Evolutionary conservation across 2,888 invertebrate species (phyloP).

Genomic region (Hybos culiciformis): DNA sequence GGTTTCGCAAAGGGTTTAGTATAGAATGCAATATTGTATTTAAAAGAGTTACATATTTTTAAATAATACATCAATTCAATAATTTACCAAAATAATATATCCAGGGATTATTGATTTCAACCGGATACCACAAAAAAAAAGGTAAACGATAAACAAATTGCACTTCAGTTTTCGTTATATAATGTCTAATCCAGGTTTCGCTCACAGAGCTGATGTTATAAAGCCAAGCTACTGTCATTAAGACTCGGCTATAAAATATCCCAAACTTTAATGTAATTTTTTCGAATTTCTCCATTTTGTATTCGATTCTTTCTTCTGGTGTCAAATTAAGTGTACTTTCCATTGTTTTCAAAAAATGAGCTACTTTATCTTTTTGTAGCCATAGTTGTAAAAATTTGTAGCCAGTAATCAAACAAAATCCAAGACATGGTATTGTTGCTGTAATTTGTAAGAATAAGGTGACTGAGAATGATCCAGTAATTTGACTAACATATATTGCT

Average conservation of each 20-base stretch:
- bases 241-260: neutral
- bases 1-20: too few species aligned
- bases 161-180: neutral
- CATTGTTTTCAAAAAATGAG: constrained; percentile 5
- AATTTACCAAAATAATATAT: too few species aligned
- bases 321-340: constrained; percentile 6
- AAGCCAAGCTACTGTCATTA: constrained; percentile 6
- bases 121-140: constrained; percentile 13
- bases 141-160: constrained; percentile 4
- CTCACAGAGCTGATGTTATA: constrained; percentile 10
- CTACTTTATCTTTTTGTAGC: constrained; percentile 3
- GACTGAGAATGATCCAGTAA: too few species aligned
- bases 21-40: too few species aligned
- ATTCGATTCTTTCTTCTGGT: neutral
- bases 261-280: neutral
- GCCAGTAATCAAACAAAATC: constrained; percentile 7
- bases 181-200: constrained; percentile 5
- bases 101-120: constrained; percentile 2
- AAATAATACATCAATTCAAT: too few species aligned
- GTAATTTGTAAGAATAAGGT: constrained; percentile 11
- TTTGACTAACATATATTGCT: too few species aligned
- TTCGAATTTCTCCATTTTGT: neutral
- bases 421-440: constrained; percentile 11
- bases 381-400: constrained; percentile 8
- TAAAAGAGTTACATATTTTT: too few species aligned